Evolutionary conservation across 2,797 vertebrate species (phyloP).

Genomic region (Pseudomugil gertrudae): DNA sequence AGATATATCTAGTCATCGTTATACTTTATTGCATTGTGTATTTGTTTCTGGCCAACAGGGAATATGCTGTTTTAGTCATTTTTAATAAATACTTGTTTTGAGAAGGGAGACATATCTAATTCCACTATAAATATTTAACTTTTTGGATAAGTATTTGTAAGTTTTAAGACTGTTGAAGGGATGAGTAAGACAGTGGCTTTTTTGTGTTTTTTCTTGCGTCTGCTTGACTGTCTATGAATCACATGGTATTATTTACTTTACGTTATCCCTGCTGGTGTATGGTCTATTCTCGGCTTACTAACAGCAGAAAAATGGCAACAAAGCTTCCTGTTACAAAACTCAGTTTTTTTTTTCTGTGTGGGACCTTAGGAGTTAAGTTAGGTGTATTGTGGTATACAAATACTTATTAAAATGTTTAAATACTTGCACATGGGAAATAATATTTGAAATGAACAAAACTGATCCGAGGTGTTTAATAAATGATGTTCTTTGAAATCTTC

Average conservation of each 20-base stretch:
- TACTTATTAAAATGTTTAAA: neutral
- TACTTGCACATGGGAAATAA: slow-evolving; percentile 1
- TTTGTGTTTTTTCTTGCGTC: slow-evolving; percentile 10
- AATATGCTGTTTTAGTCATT: slow-evolving; percentile 17
- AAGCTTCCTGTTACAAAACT: neutral
- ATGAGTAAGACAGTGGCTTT: slow-evolving; percentile 1
- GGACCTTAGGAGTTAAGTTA: neutral
- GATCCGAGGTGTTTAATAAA: slow-evolving; percentile 50
- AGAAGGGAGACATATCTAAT: slow-evolving; percentile 19
- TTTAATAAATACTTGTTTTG: slow-evolving; percentile 33
- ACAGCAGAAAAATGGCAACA: slow-evolving; percentile 5
- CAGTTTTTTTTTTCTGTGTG: neutral
- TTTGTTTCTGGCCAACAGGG: slow-evolving; percentile 13
- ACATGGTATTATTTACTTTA: slow-evolving; percentile 18
- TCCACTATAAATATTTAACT: slow-evolving; percentile 27
- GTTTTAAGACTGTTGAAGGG: neutral
- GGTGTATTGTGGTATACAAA: neutral
- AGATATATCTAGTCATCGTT: slow-evolving; percentile 13
- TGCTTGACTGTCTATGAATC: slow-evolving; percentile 9
- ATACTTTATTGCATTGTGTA: neutral
- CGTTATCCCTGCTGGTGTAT: neutral
- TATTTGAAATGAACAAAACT: slow-evolving; percentile 7
- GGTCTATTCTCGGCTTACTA: slow-evolving; percentile 1
- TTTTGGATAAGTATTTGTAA: slow-evolving; percentile 8
- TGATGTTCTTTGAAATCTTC: slow-evolving; percentile 17